Evolutionary conservation across 2,888 invertebrate genomes (phyloP), one percentile per base, ranked within the genome.

Genomic region (Megamerina dolium): DNA sequence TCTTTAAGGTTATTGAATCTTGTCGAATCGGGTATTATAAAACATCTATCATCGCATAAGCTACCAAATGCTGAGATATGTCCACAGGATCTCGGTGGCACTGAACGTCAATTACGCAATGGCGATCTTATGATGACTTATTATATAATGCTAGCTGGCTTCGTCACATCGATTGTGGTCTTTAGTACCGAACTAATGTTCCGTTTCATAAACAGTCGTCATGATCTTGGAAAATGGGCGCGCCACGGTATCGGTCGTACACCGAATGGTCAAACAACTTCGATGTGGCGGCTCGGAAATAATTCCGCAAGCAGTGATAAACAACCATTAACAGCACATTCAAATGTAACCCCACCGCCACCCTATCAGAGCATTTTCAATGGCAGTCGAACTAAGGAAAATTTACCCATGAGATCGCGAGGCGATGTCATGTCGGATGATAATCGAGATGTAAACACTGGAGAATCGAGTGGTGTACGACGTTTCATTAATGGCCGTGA

Each of bases 121-220:
- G 76, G 80, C 4, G 90, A 91, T 65, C 76, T 91, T 1, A 66
- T 79, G 55, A 83, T 88, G 76, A 90, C 90, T 0, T 91, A 89
- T 59, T 73, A 82, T 52, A 82, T 89, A 2, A 85, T 88, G 63
- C 71, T 78, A 2, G 73, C 76, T 1, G 90, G 90, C 0, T 78
- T 88, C 41, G 73, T 74, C 0, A 75, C 83, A 1, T 80, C 85
- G 0, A 59, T 76, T 3, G 72, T 79, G 0, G 75, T 82, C 0
- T 88, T 89, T 59, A 61, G 78, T 21, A 73, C 77, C 6, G 89
- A 90, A 74, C 70, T 84, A 47, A 17, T 64, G 20, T 68, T 70
- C 53, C 64, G 67, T 12, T 68, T 47, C 26, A 46, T 70, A 17
- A 70, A 70, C 40, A 53, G 55, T 4, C 60, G 62, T 1, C 55